phyloP scores from a whole-genome alignment of 1,140 invertebrate species.

The Caenorhabditis briggsae region DNA sequence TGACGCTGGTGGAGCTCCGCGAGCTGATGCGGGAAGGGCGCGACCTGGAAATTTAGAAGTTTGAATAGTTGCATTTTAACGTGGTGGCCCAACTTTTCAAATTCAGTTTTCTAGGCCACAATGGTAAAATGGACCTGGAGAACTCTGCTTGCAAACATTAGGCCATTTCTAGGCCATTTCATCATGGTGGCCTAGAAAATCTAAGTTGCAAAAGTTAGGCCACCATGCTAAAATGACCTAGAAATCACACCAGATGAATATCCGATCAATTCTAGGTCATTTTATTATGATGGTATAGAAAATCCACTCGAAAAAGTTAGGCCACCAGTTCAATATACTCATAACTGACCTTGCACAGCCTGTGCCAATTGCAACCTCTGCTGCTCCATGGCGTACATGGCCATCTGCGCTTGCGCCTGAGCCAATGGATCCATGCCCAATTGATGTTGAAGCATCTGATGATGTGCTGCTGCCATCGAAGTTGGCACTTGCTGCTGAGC shows the following conservation, averaged over 20 bases:
- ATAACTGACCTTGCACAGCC: background rate
- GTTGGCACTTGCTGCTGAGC: background rate
- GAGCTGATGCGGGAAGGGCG: background rate
- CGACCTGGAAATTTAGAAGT: background rate
- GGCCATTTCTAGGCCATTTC: background rate
- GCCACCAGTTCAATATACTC: background rate
- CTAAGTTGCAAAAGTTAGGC: too few relatives aligned
- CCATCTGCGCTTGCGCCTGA: slow-evolving; percentile 18
- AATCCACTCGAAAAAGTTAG: background rate
- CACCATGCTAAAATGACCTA: too few relatives aligned
- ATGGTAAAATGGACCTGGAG: too few relatives aligned
- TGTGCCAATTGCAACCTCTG: slow-evolving; percentile 6
- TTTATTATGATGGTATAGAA: too few relatives aligned
- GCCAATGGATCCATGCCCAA: slow-evolving; percentile 13
- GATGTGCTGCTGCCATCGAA: background rate
- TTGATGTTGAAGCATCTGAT: slow-evolving; percentile 13
- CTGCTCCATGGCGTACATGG: background rate
- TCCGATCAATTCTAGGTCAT: too few relatives aligned
- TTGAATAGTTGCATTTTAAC: background rate
- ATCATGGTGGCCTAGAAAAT: background rate
- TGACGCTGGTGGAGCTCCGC: background rate
- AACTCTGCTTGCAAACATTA: too few relatives aligned
- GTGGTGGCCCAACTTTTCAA: too few relatives aligned
- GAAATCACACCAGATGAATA: too few relatives aligned
- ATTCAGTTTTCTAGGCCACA: too few relatives aligned